These are phyloP conservation scores for Rhagonycha fulva DNA, from an alignment of 2,888 invertebrate species.

Conservation along the genomic window DNA sequence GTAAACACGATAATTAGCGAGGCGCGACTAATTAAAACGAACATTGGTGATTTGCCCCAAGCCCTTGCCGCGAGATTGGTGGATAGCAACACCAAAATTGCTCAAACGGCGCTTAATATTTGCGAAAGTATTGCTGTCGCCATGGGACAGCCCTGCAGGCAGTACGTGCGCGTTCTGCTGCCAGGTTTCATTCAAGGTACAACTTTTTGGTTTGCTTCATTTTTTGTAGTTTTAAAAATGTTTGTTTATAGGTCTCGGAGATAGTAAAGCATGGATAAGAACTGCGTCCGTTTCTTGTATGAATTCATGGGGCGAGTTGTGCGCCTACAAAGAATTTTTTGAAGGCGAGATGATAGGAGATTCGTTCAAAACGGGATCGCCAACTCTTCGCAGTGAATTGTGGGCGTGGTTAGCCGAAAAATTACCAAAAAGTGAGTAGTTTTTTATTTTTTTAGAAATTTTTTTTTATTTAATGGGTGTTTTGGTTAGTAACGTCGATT, in stretches of 20 bases:
- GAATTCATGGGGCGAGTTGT: slow-evolving; percentile 82
- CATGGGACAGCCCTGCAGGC: slow-evolving; percentile 81
- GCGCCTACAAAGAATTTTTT: slow-evolving; percentile 79
- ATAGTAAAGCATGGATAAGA: slow-evolving; percentile 79
- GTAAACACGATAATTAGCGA: slow-evolving; percentile 72
- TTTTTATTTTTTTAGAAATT: neutral
- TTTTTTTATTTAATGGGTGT: no score
- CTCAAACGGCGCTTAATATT: slow-evolving; percentile 80
- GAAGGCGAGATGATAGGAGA: slow-evolving; percentile 90
- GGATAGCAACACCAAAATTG: slow-evolving; percentile 92
- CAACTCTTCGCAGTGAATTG: slow-evolving; percentile 78
- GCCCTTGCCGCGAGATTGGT: slow-evolving; percentile 76
- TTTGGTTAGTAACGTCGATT: no score
- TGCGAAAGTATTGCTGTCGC: slow-evolving; percentile 81
- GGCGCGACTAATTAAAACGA: slow-evolving; percentile 80
- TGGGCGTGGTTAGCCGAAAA: slow-evolving; percentile 86
- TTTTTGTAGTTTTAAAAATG: neutral
- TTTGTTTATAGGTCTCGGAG: slow-evolving; percentile 62
- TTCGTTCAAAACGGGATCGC: slow-evolving; percentile 84
- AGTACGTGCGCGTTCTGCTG: slow-evolving; percentile 78
- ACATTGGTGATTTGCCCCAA: slow-evolving; percentile 83
- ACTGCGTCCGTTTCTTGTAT: slow-evolving; percentile 81
- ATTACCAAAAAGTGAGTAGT: slow-evolving; percentile 68
- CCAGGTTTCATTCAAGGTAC: slow-evolving; percentile 86
- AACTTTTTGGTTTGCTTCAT: neutral